phyloP scores from a whole-genome alignment of 2,888 invertebrate genomes.

The Coecobrya sp. region DNA sequence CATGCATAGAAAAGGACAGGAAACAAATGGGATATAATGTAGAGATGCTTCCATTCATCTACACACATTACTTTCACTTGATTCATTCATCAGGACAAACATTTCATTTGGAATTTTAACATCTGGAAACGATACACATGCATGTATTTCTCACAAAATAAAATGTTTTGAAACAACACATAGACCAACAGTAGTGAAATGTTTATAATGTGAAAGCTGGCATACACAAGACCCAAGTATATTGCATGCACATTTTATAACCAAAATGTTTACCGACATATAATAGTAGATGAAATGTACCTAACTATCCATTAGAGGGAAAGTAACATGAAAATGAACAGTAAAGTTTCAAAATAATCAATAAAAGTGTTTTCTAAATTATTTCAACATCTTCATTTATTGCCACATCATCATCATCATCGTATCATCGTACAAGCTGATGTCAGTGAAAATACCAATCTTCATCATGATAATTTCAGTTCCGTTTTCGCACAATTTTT shows the following conservation, averaged over 20 bases:
- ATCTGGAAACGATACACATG: neutral
- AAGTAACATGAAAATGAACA: neutral
- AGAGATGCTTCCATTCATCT: neutral
- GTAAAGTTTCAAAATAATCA: neutral
- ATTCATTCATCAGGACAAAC: neutral
- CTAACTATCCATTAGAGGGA: neutral
- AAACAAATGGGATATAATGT: slow-evolving; percentile 17
- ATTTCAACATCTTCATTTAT: slow-evolving; percentile 35
- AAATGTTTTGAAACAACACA: no score
- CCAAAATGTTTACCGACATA: no score
- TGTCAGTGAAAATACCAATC: neutral
- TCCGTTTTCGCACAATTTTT: neutral
- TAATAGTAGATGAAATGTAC: neutral
- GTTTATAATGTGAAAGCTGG: neutral
- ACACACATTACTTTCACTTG: neutral
- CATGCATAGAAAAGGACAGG: neutral
- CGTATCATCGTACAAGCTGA: slow-evolving; percentile 24
- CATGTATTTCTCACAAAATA: no score
- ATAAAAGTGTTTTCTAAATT: slow-evolving; percentile 18
- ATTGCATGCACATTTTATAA: neutral
- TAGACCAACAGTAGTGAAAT: neutral
- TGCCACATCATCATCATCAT: slow-evolving; percentile 47
- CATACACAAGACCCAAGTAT: neutral
- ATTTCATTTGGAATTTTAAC: neutral
- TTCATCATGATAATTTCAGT: slow-evolving; percentile 52